Evolutionary conservation across 2,888 invertebrate species (phyloP).

Genomic region (Microplitis manilae): DNA sequence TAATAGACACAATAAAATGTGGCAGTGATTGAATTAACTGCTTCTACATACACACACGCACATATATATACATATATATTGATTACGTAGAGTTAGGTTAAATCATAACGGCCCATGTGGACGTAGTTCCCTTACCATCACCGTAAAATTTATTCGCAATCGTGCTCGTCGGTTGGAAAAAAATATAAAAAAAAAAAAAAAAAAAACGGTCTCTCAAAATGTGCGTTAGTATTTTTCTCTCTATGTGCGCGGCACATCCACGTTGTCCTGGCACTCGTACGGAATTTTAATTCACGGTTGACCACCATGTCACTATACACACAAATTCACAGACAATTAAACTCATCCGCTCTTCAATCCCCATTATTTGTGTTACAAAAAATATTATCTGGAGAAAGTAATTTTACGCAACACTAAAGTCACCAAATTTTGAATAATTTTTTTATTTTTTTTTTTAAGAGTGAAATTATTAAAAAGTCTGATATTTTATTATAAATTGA

Average conservation of each 20-base stretch:
- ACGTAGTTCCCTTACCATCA: slow-evolving; percentile 27
- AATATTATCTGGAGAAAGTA: slow-evolving; percentile 51
- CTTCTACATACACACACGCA: slow-evolving; percentile 38
- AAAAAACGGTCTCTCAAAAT: slow-evolving; percentile 47
- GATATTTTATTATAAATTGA: no score
- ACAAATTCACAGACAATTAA: slow-evolving; percentile 54
- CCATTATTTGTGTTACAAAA: slow-evolving; percentile 49
- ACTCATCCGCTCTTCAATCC: slow-evolving; percentile 56
- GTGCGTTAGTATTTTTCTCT: slow-evolving; percentile 32
- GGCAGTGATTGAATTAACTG: slow-evolving; percentile 53
- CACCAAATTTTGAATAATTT: background rate
- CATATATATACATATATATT: slow-evolving; percentile 16
- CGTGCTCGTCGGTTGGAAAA: slow-evolving; percentile 38
- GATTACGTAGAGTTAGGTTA: slow-evolving; percentile 33
- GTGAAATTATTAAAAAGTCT: no score
- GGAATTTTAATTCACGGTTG: slow-evolving; percentile 53
- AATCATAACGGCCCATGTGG: slow-evolving; percentile 40
- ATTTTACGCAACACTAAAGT: slow-evolving; percentile 48
- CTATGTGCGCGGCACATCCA: slow-evolving; percentile 28
- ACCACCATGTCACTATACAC: slow-evolving; percentile 48
- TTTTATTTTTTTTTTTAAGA: background rate
- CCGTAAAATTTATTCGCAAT: slow-evolving; percentile 49
- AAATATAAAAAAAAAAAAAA: slow-evolving; percentile 34
- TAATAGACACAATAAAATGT: slow-evolving; percentile 51
- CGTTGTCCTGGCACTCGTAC: slow-evolving; percentile 37